Percentiles rank a stretch among this genome's conserved stretches.
These are phyloP conservation scores for Amiota communis DNA, from an alignment of 2,888 invertebrate species.

Conservation along the genomic window DNA sequence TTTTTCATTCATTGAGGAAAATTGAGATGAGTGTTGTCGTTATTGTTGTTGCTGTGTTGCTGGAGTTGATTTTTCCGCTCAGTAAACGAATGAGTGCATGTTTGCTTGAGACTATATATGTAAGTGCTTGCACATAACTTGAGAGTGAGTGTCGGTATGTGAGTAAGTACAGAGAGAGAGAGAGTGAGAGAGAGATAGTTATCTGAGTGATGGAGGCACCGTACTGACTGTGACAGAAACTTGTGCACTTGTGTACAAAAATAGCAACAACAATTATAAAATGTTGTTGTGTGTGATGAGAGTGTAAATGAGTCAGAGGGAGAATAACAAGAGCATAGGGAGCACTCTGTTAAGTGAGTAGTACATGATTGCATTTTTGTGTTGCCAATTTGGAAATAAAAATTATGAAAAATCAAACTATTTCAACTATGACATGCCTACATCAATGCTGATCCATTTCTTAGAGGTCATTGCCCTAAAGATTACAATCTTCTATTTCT, in stretches of 20 bases:
- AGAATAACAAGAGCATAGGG: not conserved
- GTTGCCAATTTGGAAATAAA: too few relatives aligned
- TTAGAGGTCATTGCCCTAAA: too few relatives aligned
- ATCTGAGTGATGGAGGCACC: not conserved
- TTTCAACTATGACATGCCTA: too few relatives aligned
- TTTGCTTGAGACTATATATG: not conserved
- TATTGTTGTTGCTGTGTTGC: too few relatives aligned
- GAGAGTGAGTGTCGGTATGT: not conserved
- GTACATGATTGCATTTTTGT: not conserved
- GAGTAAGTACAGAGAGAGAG: not conserved
- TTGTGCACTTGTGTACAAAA: too few relatives aligned
- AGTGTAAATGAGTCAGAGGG: not conserved
- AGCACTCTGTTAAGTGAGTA: not conserved
- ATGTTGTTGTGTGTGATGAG: not conserved
- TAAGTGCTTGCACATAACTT: not conserved
- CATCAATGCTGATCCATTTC: too few relatives aligned
- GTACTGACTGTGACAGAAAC: not conserved
- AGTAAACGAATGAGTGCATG: not conserved
- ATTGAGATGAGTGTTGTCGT: conserved; percentile 57
- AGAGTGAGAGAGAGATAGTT: too few relatives aligned
- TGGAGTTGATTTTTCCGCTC: conserved; percentile 18
- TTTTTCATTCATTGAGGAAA: conserved; percentile 66
- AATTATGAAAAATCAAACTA: too few relatives aligned
- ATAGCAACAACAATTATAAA: too few relatives aligned
- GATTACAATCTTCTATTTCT: too few relatives aligned